Percentiles rank a stretch among this genome's conserved stretches.
phyloP scores from a whole-genome alignment of 2,797 vertebrate genomes.

The Diglossa cyanea region DNA sequence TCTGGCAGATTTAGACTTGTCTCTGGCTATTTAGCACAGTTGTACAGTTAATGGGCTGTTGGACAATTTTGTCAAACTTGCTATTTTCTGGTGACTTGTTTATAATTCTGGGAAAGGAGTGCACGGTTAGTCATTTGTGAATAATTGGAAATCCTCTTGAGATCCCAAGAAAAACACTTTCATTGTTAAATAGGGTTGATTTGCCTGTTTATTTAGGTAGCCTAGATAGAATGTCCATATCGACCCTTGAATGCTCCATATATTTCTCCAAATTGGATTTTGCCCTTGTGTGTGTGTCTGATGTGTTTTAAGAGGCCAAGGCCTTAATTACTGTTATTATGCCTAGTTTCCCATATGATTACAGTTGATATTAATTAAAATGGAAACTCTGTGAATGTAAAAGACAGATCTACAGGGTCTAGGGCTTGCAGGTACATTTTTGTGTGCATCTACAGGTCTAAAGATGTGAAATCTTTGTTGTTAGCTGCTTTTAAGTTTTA shows the following conservation, averaged over 20 bases:
- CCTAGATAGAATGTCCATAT: slow-evolving; percentile 57
- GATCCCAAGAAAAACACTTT: slow-evolving; percentile 52
- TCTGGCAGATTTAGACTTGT: slow-evolving; percentile 60
- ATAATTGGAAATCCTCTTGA: slow-evolving; percentile 71
- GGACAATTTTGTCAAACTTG: slow-evolving; percentile 67
- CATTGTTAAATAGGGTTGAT: slow-evolving; percentile 63
- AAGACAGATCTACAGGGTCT: neutral
- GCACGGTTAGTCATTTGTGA: slow-evolving; percentile 68
- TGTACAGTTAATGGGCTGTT: slow-evolving; percentile 65
- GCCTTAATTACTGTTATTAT: slow-evolving; percentile 61
- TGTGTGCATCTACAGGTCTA: neutral
- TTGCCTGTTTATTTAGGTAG: slow-evolving; percentile 43
- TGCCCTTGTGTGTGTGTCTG: neutral
- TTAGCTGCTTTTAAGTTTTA: neutral
- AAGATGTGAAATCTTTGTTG: neutral
- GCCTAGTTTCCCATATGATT: slow-evolving; percentile 63
- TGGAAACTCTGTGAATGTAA: neutral
- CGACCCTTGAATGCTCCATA: slow-evolving; percentile 50
- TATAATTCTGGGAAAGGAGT: slow-evolving; percentile 52
- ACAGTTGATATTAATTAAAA: slow-evolving; percentile 71
- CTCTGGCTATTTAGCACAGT: slow-evolving; percentile 63
- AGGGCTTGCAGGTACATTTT: neutral
- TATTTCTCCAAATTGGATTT: slow-evolving; percentile 57
- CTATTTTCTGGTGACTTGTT: slow-evolving; percentile 70
- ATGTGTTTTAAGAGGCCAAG: slow-evolving; percentile 55